These are phyloP conservation scores for Synanthedon vespiformis DNA, from an alignment of 2,888 invertebrate genomes.

Conservation along the genomic window DNA sequence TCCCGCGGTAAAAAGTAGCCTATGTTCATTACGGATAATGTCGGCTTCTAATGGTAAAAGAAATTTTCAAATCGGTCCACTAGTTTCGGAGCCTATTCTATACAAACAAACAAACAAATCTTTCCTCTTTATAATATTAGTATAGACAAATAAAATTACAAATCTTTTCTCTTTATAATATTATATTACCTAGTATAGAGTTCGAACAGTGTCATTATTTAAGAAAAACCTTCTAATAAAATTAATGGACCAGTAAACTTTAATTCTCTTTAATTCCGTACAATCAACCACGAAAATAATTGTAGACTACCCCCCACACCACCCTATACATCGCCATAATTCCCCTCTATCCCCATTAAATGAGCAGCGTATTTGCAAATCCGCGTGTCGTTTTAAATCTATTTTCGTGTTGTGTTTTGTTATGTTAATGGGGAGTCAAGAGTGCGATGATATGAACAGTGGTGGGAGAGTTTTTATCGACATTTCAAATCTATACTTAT, in stretches of 20 bases:
- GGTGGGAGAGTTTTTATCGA: slow-evolving; percentile 6
- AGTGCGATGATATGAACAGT: slow-evolving; percentile 9
- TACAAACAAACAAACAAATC: too few relatives aligned
- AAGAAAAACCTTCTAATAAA: not conserved
- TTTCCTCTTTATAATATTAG: too few relatives aligned
- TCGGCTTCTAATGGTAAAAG: too few relatives aligned
- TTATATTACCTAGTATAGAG: too few relatives aligned
- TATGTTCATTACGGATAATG: too few relatives aligned
- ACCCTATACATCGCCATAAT: not conserved
- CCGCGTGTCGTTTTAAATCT: slow-evolving; percentile 49
- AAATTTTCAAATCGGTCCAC: too few relatives aligned
- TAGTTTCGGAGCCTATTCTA: too few relatives aligned
- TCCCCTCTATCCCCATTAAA: not conserved
- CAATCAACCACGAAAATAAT: too few relatives aligned
- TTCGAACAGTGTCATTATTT: not conserved
- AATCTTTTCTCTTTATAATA: too few relatives aligned
- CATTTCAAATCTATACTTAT: not conserved
- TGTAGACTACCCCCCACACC: too few relatives aligned
- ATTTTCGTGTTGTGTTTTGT: slow-evolving; percentile 50
- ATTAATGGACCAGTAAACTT: not conserved
- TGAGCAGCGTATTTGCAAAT: slow-evolving; percentile 1
- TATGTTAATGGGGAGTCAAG: slow-evolving; percentile 34
- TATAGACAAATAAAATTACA: too few relatives aligned
- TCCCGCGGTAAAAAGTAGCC: too few relatives aligned
- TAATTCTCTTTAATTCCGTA: not conserved